Evolutionary conservation across 2,888 invertebrate genomes (phyloP), one percentile per base, ranked within the genome.

Genomic region (Cephus runcator): DNA sequence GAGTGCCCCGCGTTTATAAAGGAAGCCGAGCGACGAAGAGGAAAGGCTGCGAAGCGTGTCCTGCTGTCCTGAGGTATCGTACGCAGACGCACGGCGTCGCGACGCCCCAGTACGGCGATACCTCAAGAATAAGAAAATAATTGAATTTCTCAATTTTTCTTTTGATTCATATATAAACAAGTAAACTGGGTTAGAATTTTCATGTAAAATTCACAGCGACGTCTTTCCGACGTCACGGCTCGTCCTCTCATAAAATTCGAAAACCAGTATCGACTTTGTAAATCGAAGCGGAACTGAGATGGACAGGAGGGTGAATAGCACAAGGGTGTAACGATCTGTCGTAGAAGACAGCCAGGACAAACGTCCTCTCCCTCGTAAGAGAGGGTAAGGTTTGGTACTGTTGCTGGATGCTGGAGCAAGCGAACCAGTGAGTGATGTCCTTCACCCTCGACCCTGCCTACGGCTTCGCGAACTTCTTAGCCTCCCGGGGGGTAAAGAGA

Each of bases 391-490:
- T 33, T 31, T 35, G 69, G 23, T 69, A 71, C 73, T 34, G 74
- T 31, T 34, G 69, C 31, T 34, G 68, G 40, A 73, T 74, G 77
- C 69, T 69, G 68, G 74, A 76, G 77, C 75, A 76, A 56, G 56
- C 36, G 79, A 78, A 68, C 75, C 69, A 77, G 79, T 82, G 81
- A 82, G 79, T 76, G 79, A 81, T 81, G 82, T 80, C 79, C 81
- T 81, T 82, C 80, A 81, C 77, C 81, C 81, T 76, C 81, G 79
- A 79, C 80, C 78, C 80, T 79, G 82, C 81, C 79, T 81, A 77
- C 81, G 79, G 82, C 80, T 81, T 78, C 78, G 82, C 79, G 81
- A 82, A 80, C 82, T 82, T 81, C 81, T 82, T 82, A 81, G 81
- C 82, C 80, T 78, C 76, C 69, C 73, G 73, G 76, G 69, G 74